phyloP scores from a whole-genome alignment of 2,888 invertebrate species.

The Athalia circularis region DNA sequence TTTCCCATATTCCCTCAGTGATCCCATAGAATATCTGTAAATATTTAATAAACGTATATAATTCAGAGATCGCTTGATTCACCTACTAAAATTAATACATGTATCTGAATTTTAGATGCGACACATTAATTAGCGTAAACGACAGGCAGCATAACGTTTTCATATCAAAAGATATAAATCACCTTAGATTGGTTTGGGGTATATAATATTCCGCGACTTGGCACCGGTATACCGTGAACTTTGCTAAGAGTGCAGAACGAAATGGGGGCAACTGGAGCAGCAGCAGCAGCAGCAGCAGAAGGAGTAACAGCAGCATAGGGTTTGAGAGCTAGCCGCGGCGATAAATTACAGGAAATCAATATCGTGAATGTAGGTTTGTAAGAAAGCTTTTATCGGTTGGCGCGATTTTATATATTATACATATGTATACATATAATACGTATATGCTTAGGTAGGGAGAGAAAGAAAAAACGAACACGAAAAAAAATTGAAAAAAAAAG shows the following conservation, averaged over 20 bases:
- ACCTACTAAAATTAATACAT: too few relatives aligned
- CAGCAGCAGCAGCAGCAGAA: not conserved
- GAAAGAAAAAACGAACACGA: slow-evolving; percentile 20
- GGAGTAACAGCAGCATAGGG: not conserved
- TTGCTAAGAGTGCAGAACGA: slow-evolving; percentile 8
- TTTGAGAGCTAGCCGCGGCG: slow-evolving; percentile 39
- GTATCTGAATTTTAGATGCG: too few relatives aligned
- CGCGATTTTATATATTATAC: slow-evolving; percentile 20
- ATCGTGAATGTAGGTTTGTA: slow-evolving; percentile 55
- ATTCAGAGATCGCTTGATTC: too few relatives aligned
- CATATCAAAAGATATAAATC: too few relatives aligned
- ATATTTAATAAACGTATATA: too few relatives aligned
- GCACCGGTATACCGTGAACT: slow-evolving; percentile 38
- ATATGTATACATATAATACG: slow-evolving; percentile 3
- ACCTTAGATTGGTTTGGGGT: too few relatives aligned
- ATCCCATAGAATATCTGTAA: too few relatives aligned
- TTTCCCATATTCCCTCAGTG: too few relatives aligned
- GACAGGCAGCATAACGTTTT: too few relatives aligned
- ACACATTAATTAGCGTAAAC: too few relatives aligned
- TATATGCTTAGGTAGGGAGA: not conserved
- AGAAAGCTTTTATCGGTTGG: slow-evolving; percentile 56
- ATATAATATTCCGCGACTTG: slow-evolving; percentile 28
- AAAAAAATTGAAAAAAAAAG: not conserved
- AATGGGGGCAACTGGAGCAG: slow-evolving; percentile 22
- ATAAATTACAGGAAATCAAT: slow-evolving; percentile 60